Percentiles rank a stretch among this genome's conserved stretches.
Conservation (phyloP, 2,797 vertebrate species). For the Stomatorhinus walkeri region DNA sequence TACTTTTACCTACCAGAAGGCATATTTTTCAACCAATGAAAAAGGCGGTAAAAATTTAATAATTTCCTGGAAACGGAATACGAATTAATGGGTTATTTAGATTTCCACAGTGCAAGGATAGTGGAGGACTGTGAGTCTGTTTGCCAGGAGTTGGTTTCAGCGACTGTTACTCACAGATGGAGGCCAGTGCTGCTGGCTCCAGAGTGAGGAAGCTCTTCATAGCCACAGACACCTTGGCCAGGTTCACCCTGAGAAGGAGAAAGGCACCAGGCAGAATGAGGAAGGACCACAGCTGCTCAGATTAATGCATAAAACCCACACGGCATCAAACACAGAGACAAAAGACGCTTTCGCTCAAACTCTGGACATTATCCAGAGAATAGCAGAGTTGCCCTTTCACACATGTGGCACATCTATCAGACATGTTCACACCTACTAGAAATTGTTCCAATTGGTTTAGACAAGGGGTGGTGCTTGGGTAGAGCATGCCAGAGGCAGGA, state of each 20-base stretch:
- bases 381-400: background rate
- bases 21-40: background rate
- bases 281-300: background rate
- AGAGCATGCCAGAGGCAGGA: background rate
- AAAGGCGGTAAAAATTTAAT: background rate
- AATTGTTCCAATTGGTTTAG: background rate
- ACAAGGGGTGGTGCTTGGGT: background rate
- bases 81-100: background rate
- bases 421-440: background rate
- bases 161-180: constrained; percentile 74
- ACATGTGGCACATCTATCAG: background rate
- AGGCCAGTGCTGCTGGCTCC: constrained; percentile 79
- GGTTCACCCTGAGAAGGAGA: constrained; percentile 62
- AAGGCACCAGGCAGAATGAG: background rate
- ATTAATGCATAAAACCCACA: background rate
- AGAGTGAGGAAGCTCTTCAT: constrained; percentile 73
- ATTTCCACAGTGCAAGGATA: background rate
- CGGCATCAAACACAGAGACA: background rate
- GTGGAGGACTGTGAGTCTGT: background rate
- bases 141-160: background rate
- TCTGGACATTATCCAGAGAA: background rate
- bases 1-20: background rate
- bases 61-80: background rate
- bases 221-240: constrained; percentile 73
- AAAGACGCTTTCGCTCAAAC: background rate